Conservation (phyloP, 1,140 invertebrate species). For the Leptinotarsa undecemlineata region DNA sequence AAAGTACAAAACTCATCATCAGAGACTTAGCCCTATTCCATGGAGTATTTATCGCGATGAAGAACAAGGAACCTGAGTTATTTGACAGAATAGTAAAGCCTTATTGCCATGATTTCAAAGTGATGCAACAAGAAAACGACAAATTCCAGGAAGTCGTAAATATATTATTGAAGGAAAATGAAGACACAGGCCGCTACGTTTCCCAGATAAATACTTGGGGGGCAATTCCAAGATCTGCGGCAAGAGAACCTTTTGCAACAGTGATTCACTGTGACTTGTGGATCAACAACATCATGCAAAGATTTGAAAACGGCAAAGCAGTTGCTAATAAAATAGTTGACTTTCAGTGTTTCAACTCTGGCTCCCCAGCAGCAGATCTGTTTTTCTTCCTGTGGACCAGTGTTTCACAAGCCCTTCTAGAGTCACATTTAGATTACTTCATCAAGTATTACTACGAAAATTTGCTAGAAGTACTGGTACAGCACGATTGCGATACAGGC, state of each 20-base stretch:
- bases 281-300: conserved; percentile 64
- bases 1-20: conserved; percentile 49
- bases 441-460: conserved; percentile 58
- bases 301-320: conserved; percentile 53
- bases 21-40: conserved; percentile 54
- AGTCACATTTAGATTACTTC: conserved; percentile 55
- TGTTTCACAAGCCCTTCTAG: conserved; percentile 51
- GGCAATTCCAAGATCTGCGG: conserved; percentile 17
- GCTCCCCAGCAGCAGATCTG: conserved; percentile 60
- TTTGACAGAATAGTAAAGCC: conserved; percentile 53
- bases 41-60: conserved; percentile 53
- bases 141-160: not conserved
- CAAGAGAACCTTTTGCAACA: conserved; percentile 56
- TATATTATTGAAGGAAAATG: conserved; percentile 17
- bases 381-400: conserved; percentile 62
- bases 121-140: not conserved
- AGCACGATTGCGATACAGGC: conserved; percentile 33
- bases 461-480: conserved; percentile 52
- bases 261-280: conserved; percentile 64
- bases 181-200: not conserved
- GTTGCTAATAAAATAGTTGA: conserved; percentile 63
- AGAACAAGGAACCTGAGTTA: conserved; percentile 52
- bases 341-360: conserved; percentile 62
- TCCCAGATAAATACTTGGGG: not conserved
- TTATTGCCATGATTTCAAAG: not conserved